Percentiles rank a stretch among this genome's conserved stretches.
These are phyloP conservation scores for Gymnocypris eckloni DNA, from an alignment of 2,797 vertebrate species.

Conservation along the genomic window DNA sequence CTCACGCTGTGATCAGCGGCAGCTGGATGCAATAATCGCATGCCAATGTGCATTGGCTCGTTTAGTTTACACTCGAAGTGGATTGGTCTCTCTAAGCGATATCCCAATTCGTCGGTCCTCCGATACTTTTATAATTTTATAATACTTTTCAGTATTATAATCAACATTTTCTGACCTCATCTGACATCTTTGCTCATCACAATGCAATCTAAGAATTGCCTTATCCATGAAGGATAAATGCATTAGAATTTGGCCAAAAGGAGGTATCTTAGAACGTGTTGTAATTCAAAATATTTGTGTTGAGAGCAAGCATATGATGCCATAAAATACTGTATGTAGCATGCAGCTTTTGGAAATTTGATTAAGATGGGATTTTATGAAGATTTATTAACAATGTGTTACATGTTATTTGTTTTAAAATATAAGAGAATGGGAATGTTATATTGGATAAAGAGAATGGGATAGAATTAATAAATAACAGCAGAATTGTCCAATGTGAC, in stretches of 20 bases:
- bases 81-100: too few relatives aligned
- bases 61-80: too few relatives aligned
- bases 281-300: neutral
- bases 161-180: neutral
- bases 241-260: neutral
- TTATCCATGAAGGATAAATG: neutral
- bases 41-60: too few relatives aligned
- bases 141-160: neutral
- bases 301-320: neutral
- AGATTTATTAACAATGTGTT: neutral
- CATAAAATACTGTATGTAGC: neutral
- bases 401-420: neutral
- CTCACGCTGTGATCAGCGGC: too few relatives aligned
- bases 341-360: neutral
- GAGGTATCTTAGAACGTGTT: neutral
- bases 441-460: neutral
- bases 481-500: neutral
- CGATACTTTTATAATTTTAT: too few relatives aligned
- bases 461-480: neutral
- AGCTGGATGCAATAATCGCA: too few relatives aligned
- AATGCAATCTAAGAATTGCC: neutral
- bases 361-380: neutral
- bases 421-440: neutral
- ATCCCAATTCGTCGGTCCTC: too few relatives aligned
- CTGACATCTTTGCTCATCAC: neutral